Percentiles rank a stretch among this genome's conserved stretches.
Evolutionary conservation across 35 echinoderm and acorn worm genomes (phyloP).

Genomic region (Apostichopus californicus): DNA sequence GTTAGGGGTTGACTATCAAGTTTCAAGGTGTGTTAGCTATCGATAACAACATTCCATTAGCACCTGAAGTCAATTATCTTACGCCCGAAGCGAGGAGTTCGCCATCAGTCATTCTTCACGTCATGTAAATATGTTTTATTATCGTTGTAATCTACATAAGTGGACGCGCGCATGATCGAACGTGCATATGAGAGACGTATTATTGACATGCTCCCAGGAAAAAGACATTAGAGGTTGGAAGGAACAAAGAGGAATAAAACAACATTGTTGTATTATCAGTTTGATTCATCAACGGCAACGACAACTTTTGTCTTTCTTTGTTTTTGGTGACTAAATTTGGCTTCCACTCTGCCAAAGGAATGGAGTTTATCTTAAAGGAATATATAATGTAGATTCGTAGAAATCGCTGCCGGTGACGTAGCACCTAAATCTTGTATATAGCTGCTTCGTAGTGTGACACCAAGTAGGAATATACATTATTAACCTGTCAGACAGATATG

Average conservation of each 20-base stretch:
- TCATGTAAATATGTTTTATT: conserved; percentile 24
- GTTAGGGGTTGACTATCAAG: neutral
- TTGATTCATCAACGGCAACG: neutral
- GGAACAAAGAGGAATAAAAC: neutral
- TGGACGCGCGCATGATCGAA: neutral
- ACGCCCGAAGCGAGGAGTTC: neutral
- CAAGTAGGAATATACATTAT: too few species aligned
- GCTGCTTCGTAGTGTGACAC: too few species aligned
- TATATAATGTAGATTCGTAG: too few species aligned
- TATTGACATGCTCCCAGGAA: too few species aligned
- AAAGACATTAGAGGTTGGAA: neutral
- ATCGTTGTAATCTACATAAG: neutral
- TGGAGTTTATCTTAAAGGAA: too few species aligned
- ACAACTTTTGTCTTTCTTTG: neutral
- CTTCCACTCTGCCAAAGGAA: neutral
- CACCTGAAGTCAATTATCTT: conserved; percentile 18
- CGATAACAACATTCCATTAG: conserved; percentile 17
- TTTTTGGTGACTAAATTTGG: neutral
- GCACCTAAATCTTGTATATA: too few species aligned
- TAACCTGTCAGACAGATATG: too few species aligned
- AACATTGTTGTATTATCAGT: neutral
- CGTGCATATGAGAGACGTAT: neutral
- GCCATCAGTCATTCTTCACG: neutral
- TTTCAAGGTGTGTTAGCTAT: conserved; percentile 9
- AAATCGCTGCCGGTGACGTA: too few species aligned